Conservation (phyloP, 2,888 invertebrate species). For the Pediacus dermestoides region DNA sequence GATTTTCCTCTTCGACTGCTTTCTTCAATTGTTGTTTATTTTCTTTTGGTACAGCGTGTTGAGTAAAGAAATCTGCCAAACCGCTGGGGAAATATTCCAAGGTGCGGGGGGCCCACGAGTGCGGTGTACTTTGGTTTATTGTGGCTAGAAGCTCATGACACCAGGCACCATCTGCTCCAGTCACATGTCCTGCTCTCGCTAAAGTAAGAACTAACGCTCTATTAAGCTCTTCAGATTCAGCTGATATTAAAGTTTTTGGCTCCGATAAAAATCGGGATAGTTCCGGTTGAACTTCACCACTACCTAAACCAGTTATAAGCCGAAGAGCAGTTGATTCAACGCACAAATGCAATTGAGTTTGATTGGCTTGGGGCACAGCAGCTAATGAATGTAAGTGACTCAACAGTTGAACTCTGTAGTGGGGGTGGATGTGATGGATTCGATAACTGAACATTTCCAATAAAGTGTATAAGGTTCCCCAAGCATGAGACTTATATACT, state of each 20-base stretch:
- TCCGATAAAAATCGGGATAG: slow-evolving; percentile 88
- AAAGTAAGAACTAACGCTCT: slow-evolving; percentile 88
- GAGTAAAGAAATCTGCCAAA: slow-evolving; percentile 84
- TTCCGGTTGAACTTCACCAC: slow-evolving; percentile 91
- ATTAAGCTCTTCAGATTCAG: slow-evolving; percentile 94
- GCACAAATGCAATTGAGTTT: slow-evolving; percentile 89
- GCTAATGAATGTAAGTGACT: slow-evolving; percentile 89
- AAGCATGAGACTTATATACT: slow-evolving; percentile 78
- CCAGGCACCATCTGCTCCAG: slow-evolving; percentile 81
- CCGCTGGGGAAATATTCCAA: slow-evolving; percentile 88
- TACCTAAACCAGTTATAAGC: slow-evolving; percentile 63
- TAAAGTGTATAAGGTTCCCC: slow-evolving; percentile 93
- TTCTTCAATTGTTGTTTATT: slow-evolving; percentile 89
- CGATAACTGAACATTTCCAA: slow-evolving; percentile 96
- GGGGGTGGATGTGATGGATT: slow-evolving; percentile 94
- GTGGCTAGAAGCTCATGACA: slow-evolving; percentile 86
- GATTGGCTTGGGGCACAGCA: slow-evolving; percentile 89
- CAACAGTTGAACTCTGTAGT: slow-evolving; percentile 88
- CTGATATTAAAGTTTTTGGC: slow-evolving; percentile 85
- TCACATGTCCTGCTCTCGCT: slow-evolving; percentile 91
- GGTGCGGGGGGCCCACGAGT: slow-evolving; percentile 92
- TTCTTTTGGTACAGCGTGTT: slow-evolving; percentile 79
- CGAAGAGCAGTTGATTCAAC: slow-evolving; percentile 49
- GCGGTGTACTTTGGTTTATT: slow-evolving; percentile 92
- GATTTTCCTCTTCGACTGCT: slow-evolving; percentile 91